Percentiles rank a stretch among this genome's conserved stretches.
Evolutionary conservation across 1,140 invertebrate species (phyloP).

Genomic region (Lasioglossum albipes): DNA sequence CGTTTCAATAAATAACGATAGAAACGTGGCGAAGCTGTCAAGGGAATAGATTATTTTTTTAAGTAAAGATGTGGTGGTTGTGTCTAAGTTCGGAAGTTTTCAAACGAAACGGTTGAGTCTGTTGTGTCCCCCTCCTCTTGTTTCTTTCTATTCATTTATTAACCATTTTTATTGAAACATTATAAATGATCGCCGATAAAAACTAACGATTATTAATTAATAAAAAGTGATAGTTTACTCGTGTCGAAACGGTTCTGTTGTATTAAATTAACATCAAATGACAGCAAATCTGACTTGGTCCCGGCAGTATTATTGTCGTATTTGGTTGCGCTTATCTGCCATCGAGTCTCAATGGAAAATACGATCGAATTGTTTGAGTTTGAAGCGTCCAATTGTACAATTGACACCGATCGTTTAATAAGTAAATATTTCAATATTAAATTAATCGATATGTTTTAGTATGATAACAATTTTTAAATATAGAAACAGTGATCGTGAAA

Average conservation of each 20-base stretch:
- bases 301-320: background rate
- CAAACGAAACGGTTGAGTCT: slow-evolving; percentile 51
- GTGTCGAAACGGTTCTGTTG: background rate
- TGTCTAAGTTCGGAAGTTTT: slow-evolving; percentile 49
- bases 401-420: background rate
- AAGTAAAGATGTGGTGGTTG: slow-evolving; percentile 38
- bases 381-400: background rate
- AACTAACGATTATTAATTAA: background rate
- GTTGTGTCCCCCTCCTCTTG: slow-evolving; percentile 27
- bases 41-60: slow-evolving; percentile 40
- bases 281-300: background rate
- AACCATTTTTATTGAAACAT: background rate
- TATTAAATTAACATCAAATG: background rate
- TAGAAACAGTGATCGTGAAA: background rate
- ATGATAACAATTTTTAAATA: background rate
- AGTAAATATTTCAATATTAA: background rate
- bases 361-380: background rate
- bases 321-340: background rate
- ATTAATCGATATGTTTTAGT: background rate
- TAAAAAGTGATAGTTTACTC: background rate
- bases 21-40: background rate
- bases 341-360: background rate
- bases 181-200: background rate
- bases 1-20: background rate
- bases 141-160: slow-evolving; percentile 29